Evolutionary conservation across 2,888 invertebrate species (phyloP).

Genomic region (Ypsolopha sequella): DNA sequence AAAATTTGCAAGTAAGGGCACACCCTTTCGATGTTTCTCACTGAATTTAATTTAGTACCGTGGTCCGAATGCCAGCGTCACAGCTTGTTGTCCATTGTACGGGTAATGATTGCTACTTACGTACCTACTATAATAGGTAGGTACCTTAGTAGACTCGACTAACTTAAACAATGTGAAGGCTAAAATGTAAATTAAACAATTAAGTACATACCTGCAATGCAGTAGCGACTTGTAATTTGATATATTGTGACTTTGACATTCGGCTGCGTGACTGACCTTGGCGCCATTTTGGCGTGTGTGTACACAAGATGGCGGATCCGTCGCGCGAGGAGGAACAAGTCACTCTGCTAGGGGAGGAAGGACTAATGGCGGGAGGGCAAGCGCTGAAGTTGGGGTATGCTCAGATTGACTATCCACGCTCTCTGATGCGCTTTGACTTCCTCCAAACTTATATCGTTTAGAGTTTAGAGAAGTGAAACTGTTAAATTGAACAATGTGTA

Average conservation of each 20-base stretch:
- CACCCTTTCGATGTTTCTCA: constrained; percentile 5
- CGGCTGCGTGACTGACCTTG: constrained; percentile 32
- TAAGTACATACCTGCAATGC: not conserved
- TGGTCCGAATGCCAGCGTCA: constrained; percentile 44
- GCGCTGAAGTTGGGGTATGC: constrained; percentile 98
- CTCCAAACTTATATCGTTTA: constrained; percentile 10
- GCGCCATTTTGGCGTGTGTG: constrained; percentile 63
- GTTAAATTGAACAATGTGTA: constrained; percentile 3
- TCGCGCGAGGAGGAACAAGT: constrained; percentile 96
- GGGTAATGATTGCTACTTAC: not conserved
- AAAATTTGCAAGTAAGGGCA: not conserved
- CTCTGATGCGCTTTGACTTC: constrained; percentile 51
- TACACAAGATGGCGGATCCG: constrained; percentile 96
- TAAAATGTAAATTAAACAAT: not conserved
- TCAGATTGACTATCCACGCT: constrained; percentile 40
- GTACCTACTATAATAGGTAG: too few species aligned
- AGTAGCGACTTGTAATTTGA: not conserved
- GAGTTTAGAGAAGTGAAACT: not conserved
- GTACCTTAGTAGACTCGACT: too few species aligned
- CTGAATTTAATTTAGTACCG: constrained; percentile 8
- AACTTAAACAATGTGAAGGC: not conserved
- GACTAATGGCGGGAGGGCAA: constrained; percentile 94
- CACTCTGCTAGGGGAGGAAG: constrained; percentile 96
- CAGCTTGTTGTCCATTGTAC: constrained; percentile 18
- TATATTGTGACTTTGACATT: not conserved